Evolutionary conservation across 2,888 invertebrate species (phyloP), one percentile per base, ranked within the genome.

Genomic region (Eupithecia dodoneata): DNA sequence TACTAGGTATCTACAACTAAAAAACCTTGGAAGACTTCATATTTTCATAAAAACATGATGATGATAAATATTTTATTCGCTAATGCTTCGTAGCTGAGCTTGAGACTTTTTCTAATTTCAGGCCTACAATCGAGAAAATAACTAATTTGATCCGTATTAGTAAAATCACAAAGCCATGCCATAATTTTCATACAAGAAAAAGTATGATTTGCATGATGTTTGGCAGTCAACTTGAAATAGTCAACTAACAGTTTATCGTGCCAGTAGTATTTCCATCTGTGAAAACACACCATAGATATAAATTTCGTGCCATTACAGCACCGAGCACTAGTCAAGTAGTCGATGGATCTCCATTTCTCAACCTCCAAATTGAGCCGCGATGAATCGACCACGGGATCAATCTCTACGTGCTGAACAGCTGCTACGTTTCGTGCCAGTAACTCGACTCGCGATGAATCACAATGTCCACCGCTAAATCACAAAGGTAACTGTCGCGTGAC

Each of bases 391-490:
- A 18, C 59, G 63, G 12, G 44, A 69, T 69, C 52, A 69, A 63
- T 63, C 63, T 59, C 59, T 49, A 69, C 69, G 67, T 42, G 5
- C 52, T 18, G 13, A 15, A 41, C 49, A 18, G 12, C 15, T 2
- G 44, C 47, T 13, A 3, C 52, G 18, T 18, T 67, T 44, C 44
- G 52, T 69, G 63, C 55, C 69, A 55, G 41, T 74, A 74, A 69
- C 30, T 71, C n/a, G 71, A 75, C 71, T 41, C 47, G 49, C 69
- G 55, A 75, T 71, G 71, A 55, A 75, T 75, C 45, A 71, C 67
- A 13, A 18, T 70, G 74, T 75, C 65, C 42, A 47, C 9, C 63
- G 12, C 47, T 75, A 75, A 75, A 75, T 75, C 71, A 75, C 74
- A 59, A 12, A 74, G 74, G 74, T 30, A 18, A 63, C 69, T 74